phyloP scores from a whole-genome alignment of 2,888 invertebrate genomes.

The Chrysopilus asiliformis region DNA sequence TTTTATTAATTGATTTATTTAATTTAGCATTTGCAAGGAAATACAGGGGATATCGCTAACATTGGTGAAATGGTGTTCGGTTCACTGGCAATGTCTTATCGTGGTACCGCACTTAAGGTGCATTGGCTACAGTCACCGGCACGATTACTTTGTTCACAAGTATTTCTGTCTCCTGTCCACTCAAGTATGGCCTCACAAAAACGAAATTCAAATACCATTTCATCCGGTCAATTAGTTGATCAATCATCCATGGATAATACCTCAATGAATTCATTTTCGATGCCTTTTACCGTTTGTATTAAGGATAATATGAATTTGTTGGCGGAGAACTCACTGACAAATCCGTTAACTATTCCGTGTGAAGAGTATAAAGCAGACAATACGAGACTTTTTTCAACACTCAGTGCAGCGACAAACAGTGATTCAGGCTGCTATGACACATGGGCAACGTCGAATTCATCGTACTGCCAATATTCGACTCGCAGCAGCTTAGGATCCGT shows the following conservation, averaged over 20 bases:
- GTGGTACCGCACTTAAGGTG: constrained; percentile 73
- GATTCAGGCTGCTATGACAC: constrained; percentile 30
- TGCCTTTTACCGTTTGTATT: constrained; percentile 24
- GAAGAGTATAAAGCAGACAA: constrained; percentile 12
- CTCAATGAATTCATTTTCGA: constrained; percentile 33
- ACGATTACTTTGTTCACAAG: constrained; percentile 45
- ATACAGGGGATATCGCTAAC: constrained; percentile 50
- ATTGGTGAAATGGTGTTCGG: constrained; percentile 90
- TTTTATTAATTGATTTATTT: constrained; percentile 4
- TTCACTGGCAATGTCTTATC: constrained; percentile 76
- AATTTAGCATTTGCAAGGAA: constrained; percentile 50
- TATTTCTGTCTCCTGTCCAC: constrained; percentile 43
- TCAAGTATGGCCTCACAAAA: constrained; percentile 8
- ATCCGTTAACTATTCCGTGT: constrained; percentile 30
- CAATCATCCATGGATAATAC: constrained; percentile 30
- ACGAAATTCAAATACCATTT: constrained; percentile 2
- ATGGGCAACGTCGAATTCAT: constrained; percentile 23
- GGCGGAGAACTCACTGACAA: constrained; percentile 16
- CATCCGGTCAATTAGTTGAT: constrained; percentile 4
- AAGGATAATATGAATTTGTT: constrained; percentile 11
- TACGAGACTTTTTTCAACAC: constrained; percentile 6
- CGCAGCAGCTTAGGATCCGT: constrained; percentile 35
- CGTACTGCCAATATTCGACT: constrained; percentile 32
- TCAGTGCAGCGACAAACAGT: constrained; percentile 19
- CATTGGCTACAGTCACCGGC: constrained; percentile 39